These are phyloP conservation scores for Callipepla californica DNA, from an alignment of 2,113 vertebrate genomes.

Conservation along the genomic window DNA sequence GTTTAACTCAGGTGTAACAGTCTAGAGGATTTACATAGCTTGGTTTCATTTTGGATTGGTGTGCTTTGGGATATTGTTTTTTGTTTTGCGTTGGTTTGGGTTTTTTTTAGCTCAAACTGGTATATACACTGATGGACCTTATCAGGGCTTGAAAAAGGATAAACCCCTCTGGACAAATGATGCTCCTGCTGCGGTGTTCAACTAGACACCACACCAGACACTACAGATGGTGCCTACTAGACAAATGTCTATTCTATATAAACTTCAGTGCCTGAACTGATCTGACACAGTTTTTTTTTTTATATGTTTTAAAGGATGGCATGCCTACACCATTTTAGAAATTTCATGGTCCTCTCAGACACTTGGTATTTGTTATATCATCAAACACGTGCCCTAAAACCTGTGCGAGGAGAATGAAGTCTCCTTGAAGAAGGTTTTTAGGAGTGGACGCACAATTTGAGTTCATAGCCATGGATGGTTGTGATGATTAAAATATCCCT, in stretches of 20 bases:
- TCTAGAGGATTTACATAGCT: neutral
- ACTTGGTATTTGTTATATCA: neutral
- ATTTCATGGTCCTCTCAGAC: neutral
- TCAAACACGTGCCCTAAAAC: slow-evolving; percentile 43
- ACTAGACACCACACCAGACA: neutral
- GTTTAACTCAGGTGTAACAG: neutral
- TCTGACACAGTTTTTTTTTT: neutral
- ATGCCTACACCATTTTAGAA: slow-evolving; percentile 7
- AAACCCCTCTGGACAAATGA: neutral
- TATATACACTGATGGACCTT: neutral
- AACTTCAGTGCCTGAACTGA: neutral
- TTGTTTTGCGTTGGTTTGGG: neutral
- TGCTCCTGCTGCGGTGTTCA: neutral
- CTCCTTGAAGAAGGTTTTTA: slow-evolving; percentile 18
- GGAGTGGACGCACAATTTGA: slow-evolving; percentile 23
- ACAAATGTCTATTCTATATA: neutral
- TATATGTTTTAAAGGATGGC: neutral
- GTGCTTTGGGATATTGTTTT: neutral
- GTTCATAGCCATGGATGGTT: slow-evolving; percentile 33
- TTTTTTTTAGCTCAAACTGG: neutral
- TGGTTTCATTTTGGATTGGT: neutral
- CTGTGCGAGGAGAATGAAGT: neutral
- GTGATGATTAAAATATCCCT: slow-evolving; percentile 57
- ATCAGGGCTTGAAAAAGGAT: neutral
- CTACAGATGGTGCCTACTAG: neutral